Conservation (phyloP, 2,888 invertebrate genomes). For the Hyppa rectilinea region DNA sequence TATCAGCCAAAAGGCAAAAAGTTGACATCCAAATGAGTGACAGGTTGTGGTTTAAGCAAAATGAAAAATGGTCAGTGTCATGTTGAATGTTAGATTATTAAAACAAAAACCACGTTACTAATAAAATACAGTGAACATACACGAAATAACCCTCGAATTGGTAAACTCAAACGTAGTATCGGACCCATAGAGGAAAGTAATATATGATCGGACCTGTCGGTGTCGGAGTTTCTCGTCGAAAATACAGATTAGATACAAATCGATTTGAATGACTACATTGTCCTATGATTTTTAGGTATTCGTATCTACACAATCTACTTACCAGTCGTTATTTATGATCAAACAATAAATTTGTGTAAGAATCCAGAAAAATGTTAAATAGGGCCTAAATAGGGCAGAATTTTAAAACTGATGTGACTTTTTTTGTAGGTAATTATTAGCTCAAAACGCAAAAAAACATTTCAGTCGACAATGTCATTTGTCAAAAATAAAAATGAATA, state of each 20-base stretch:
- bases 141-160: slow-evolving; percentile 1
- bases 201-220: too few relatives aligned
- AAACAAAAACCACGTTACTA: neutral
- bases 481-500: slow-evolving; percentile 39
- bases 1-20: neutral
- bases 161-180: neutral
- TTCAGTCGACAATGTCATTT: slow-evolving; percentile 43
- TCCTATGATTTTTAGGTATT: neutral
- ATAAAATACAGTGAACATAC: neutral
- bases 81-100: neutral
- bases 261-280: slow-evolving; percentile 23
- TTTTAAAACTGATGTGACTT: slow-evolving; percentile 55
- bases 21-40: neutral
- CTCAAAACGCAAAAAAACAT: slow-evolving; percentile 55
- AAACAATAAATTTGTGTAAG: slow-evolving; percentile 59
- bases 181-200: too few relatives aligned
- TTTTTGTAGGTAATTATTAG: slow-evolving; percentile 62
- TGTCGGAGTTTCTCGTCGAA: neutral
- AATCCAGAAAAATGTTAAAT: slow-evolving; percentile 40
- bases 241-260: slow-evolving; percentile 13
- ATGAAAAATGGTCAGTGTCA: slow-evolving; percentile 8
- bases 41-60: neutral
- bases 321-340: slow-evolving; percentile 40
- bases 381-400: slow-evolving; percentile 15
- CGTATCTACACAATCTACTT: slow-evolving; percentile 20